phyloP scores from a whole-genome alignment of 2,113 vertebrate genomes.

The Chlorodrepanis virens region DNA sequence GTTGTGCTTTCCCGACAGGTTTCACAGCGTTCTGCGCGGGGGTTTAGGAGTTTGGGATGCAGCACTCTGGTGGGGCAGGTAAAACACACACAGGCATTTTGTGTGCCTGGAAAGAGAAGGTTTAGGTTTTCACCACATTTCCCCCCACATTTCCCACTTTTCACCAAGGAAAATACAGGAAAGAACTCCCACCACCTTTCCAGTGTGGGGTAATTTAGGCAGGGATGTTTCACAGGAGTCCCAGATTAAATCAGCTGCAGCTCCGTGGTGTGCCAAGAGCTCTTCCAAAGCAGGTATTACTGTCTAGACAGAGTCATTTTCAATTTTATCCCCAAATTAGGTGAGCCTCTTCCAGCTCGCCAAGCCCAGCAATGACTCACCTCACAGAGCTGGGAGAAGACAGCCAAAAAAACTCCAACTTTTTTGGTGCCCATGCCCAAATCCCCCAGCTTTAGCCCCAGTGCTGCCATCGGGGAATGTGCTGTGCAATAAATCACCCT shows the following conservation, averaged over 20 bases:
- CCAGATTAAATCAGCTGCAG: background rate
- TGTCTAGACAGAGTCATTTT: conserved; percentile 16
- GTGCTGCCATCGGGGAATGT: fast-evolving
- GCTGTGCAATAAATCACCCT: fast-evolving
- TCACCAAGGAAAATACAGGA: fast-evolving
- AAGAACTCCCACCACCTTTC: background rate
- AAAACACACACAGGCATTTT: fast-evolving
- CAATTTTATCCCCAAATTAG: background rate
- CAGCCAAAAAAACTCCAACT: background rate
- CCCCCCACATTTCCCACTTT: background rate
- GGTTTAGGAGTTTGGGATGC: background rate
- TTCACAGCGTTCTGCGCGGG: fast-evolving
- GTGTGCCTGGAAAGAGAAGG: background rate
- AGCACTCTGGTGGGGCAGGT: fast-evolving
- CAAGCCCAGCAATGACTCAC: background rate
- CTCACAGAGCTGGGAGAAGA: fast-evolving
- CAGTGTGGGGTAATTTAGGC: background rate
- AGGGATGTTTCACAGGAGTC: background rate
- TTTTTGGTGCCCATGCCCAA: background rate
- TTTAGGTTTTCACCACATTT: background rate
- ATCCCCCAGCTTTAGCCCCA: background rate
- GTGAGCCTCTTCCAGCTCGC: background rate
- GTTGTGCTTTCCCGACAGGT: fast-evolving
- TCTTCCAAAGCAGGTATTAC: background rate
- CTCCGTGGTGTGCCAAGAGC: fast-evolving